A percentile compares a stretch with the other conserved stretches of the same genome.
phyloP scores from a whole-genome alignment of 2,797 vertebrate species.

The Chelonia mydas region DNA sequence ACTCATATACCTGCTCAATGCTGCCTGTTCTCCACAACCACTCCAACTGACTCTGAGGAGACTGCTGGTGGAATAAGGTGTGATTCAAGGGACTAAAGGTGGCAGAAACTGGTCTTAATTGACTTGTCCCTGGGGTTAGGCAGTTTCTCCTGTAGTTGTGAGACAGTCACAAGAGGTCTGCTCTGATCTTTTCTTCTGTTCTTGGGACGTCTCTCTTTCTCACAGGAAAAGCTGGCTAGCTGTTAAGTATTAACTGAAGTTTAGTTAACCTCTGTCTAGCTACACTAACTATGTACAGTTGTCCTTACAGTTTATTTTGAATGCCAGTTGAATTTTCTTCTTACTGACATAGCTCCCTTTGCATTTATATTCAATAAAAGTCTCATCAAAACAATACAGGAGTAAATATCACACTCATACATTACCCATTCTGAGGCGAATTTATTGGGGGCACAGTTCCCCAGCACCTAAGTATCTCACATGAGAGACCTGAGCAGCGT shows the following conservation, averaged over 20 bases:
- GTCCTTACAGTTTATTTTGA: slow-evolving; percentile 51
- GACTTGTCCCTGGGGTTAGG: not conserved
- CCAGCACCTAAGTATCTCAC: not conserved
- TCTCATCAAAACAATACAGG: slow-evolving; percentile 4
- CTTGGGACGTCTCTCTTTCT: slow-evolving; percentile 61
- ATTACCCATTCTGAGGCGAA: not conserved
- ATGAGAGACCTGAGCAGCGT: not conserved
- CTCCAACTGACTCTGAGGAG: not conserved
- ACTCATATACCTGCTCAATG: not conserved
- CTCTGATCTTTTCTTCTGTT: slow-evolving; percentile 54
- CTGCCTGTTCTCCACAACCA: not conserved
- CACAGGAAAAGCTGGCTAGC: slow-evolving; percentile 50
- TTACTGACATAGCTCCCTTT: not conserved
- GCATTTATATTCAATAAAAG: not conserved
- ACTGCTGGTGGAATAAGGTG: not conserved
- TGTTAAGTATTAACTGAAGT: slow-evolving; percentile 67
- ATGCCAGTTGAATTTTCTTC: slow-evolving; percentile 51
- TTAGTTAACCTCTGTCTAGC: slow-evolving; percentile 45
- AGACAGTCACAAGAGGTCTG: slow-evolving; percentile 48
- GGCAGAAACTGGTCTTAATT: not conserved
- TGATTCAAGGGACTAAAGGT: not conserved
- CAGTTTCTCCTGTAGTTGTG: slow-evolving; percentile 39
- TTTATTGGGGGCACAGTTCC: not conserved
- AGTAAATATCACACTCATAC: not conserved
- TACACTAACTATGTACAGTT: not conserved